Conservation (phyloP, 2,113 vertebrate species). For the Scortum barcoo region DNA sequence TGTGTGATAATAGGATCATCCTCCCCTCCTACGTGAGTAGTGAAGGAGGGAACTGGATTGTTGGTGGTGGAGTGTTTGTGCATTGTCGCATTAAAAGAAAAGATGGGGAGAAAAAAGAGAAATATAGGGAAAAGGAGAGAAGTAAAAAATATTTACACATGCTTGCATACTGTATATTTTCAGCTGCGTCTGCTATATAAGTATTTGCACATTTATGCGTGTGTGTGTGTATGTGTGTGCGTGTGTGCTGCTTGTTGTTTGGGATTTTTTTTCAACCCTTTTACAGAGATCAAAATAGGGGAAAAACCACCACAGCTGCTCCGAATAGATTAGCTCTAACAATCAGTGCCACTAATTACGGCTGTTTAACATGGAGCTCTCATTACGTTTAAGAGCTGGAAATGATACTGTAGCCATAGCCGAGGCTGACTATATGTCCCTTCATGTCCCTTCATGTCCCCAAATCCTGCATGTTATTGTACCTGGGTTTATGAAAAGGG, state of each 20-base stretch:
- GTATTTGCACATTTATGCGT: slow-evolving; percentile 4
- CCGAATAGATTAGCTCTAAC: slow-evolving; percentile 76
- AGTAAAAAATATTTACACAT: background rate
- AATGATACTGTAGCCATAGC: slow-evolving; percentile 55
- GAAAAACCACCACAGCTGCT: slow-evolving; percentile 78
- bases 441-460: background rate
- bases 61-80: background rate
- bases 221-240: slow-evolving; percentile 5
- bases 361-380: slow-evolving; percentile 80
- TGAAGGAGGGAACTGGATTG: background rate
- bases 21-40: background rate
- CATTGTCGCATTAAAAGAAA: background rate
- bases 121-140: background rate
- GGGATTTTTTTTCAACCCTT: slow-evolving; percentile 42
- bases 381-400: slow-evolving; percentile 74
- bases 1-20: background rate
- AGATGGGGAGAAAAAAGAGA: background rate
- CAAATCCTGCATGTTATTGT: slow-evolving; percentile 9
- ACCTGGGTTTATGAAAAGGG: slow-evolving; percentile 4
- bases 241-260: slow-evolving; percentile 10
- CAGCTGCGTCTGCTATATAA: background rate
- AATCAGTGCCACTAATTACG: slow-evolving; percentile 78
- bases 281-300: slow-evolving; percentile 76
- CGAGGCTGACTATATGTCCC: slow-evolving; percentile 11
- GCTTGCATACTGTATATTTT: background rate